Evolutionary conservation across 2,113 vertebrate genomes (phyloP).

Genomic region (Bungarus multicinctus): DNA sequence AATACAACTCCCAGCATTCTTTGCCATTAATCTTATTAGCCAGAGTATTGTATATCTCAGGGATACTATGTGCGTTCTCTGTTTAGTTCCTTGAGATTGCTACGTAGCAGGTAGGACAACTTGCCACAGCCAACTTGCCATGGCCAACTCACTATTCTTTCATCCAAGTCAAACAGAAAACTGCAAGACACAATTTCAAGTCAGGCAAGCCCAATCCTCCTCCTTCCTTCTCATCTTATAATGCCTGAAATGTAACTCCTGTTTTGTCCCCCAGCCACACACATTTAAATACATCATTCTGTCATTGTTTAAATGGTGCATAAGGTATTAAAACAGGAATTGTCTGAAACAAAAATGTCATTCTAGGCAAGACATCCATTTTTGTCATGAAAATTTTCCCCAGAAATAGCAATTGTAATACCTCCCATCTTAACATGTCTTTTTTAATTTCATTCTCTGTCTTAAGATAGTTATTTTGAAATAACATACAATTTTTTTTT

Average conservation of each 20-base stretch:
- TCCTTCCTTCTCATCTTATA: background rate
- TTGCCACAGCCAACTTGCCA: background rate
- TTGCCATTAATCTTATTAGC: background rate
- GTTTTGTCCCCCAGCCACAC: background rate
- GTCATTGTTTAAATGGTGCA: background rate
- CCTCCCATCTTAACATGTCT: background rate
- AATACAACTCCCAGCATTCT: background rate
- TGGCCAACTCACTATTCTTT: background rate
- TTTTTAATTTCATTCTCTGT: background rate
- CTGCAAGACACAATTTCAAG: background rate
- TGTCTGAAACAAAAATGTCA: background rate
- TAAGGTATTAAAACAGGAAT: background rate
- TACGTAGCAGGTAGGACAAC: background rate
- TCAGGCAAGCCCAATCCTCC: background rate
- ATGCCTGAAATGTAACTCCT: background rate
- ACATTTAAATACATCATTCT: background rate
- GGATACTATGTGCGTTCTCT: background rate
- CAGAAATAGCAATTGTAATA: background rate
- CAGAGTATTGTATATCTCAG: background rate
- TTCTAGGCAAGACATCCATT: background rate
- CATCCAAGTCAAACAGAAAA: background rate
- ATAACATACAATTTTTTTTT: background rate
- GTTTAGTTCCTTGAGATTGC: background rate
- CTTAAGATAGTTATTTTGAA: background rate
- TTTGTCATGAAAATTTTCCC: background rate